A percentile compares a stretch with the other conserved stretches of the same genome.
phyloP scores from a whole-genome alignment of 2,113 vertebrate genomes.

The Mastomys natalensis region DNA sequence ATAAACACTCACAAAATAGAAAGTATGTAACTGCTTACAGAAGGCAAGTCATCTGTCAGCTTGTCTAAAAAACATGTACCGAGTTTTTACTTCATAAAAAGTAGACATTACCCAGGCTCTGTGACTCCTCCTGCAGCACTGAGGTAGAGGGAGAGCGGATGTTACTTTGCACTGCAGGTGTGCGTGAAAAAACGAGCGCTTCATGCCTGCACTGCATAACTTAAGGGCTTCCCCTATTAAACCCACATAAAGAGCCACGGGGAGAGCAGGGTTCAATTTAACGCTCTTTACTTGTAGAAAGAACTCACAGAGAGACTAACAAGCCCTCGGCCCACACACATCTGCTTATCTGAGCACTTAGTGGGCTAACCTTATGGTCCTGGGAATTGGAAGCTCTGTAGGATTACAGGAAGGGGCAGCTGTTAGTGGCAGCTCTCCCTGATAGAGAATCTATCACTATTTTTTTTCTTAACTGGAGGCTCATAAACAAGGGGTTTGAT shows the following conservation, averaged over 20 bases:
- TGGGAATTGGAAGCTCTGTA: neutral
- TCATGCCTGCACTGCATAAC: neutral
- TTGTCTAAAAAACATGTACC: neutral
- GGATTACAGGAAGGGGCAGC: neutral
- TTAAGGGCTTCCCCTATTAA: neutral
- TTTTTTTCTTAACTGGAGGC: neutral
- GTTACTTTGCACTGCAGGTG: neutral
- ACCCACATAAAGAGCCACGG: neutral
- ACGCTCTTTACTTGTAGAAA: neutral
- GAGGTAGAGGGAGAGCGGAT: neutral
- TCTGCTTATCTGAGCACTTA: neutral
- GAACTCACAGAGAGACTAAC: neutral
- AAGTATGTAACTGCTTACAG: neutral
- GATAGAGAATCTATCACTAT: too few species aligned
- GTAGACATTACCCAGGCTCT: neutral
- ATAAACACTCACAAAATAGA: constrained; percentile 55
- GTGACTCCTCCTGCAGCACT: neutral
- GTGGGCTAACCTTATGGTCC: neutral
- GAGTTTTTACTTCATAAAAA: neutral
- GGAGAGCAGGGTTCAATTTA: neutral
- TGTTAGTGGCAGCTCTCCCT: neutral
- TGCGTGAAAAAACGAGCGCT: neutral
- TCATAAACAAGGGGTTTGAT: neutral
- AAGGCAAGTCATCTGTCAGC: neutral
- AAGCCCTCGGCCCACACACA: constrained; percentile 16